Evolutionary conservation across 2,797 vertebrate species (phyloP).

Genomic region (Uromys caudimaculatus): DNA sequence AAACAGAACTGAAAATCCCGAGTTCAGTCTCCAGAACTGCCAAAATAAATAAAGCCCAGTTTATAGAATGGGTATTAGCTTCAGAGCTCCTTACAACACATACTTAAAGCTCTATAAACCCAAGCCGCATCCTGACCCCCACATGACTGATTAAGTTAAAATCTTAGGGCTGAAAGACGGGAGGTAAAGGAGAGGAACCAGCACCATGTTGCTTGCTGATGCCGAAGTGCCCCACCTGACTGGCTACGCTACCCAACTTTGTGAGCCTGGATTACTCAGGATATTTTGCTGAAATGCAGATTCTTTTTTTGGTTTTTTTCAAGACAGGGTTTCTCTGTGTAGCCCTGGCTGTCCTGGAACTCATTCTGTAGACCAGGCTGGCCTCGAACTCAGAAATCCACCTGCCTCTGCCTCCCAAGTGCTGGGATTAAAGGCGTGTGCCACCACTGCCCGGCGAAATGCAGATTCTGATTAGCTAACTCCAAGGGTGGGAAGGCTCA

Average conservation of each 20-base stretch:
- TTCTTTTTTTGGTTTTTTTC: too few relatives aligned
- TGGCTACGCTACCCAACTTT: neutral
- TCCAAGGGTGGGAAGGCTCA: neutral
- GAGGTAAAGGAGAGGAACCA: too few relatives aligned
- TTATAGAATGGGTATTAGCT: neutral
- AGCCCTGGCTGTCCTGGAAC: too few relatives aligned
- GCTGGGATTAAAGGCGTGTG: too few relatives aligned
- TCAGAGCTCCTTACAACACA: neutral
- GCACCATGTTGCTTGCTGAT: rapidly evolving
- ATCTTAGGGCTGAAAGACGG: neutral
- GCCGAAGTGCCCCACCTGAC: neutral
- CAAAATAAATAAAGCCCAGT: neutral
- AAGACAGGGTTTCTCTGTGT: too few relatives aligned
- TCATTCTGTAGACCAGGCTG: too few relatives aligned
- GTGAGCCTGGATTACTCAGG: neutral
- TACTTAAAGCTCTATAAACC: neutral
- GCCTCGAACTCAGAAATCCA: too few relatives aligned
- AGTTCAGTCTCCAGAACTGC: neutral
- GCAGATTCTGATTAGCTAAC: neutral
- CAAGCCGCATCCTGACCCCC: neutral
- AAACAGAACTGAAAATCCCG: neutral
- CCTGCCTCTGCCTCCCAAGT: too few relatives aligned
- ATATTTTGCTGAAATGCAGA: neutral
- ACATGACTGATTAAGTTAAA: neutral
- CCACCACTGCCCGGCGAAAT: too few relatives aligned